Evolutionary conservation across 2,888 invertebrate species (phyloP), one percentile per base, ranked within the genome.

Genomic region (Morpho helenor): DNA sequence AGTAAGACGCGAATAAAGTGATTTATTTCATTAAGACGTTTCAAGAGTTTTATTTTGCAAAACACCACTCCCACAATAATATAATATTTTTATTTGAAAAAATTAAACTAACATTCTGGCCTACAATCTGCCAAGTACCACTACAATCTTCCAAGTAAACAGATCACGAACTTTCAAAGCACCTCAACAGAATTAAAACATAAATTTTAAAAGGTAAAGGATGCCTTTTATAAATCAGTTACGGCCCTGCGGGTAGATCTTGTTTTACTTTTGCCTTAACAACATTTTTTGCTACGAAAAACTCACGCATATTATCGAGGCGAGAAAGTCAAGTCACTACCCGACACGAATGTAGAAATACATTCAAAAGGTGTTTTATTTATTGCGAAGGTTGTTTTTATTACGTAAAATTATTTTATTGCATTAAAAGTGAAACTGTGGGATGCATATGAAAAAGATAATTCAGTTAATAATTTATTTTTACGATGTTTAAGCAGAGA

Each of bases 251-350:
- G 55, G 66, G 62, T 59, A 68, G 75, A 66, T 76, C 75, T 75
- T 67, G 68, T 79, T 81, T 80, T 73, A 75, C 76, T 76, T 71
- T 73, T 67, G 63, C 67, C 68, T 69, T 77, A 81, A 83, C 80
- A 74, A 80, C 79, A 78, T 83, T 80, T 80, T 55, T 59, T 61
- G 71, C 63, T 43, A 52, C 62, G 61, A 82, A 82, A 82, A 79
- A 80, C 72, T 67, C 68, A 75, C 75, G 76, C 76, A 76, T 75
- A 46, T 73, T 77, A 75, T 76, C 70, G 66, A 49, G 31, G 46
- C 76, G 79, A 79, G 83, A 85, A 82, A 84, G 82, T 79, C 64
- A 68, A 73, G 66, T 65, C 70, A 75, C 67, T 68, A 73, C 69
- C 49, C 68, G 65, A 73, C 75, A 64, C 70, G 70, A 74, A 77